Base-by-base conservation (phyloP, 2,113 vertebrate genomes). In the Gila orcuttii region DNA sequence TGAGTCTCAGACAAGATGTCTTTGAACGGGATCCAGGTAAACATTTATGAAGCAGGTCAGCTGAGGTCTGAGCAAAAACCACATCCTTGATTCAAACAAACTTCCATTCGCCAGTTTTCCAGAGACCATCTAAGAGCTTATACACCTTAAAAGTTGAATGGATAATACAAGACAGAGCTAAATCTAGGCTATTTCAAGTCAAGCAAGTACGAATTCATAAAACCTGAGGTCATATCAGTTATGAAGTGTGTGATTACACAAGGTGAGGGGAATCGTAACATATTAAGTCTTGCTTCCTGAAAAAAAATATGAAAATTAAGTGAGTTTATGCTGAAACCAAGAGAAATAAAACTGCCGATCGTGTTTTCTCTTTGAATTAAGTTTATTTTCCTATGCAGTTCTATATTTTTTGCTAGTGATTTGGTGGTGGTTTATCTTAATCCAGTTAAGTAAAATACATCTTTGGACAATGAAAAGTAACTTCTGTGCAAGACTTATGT, bases 21-120 rank as follows among this genome's bases (percentile, higher is more conserved):
- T 60, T 42, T 57, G 55, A 77, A 84, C 50, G 39, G 28, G 79
- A 60, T 47, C 77, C 64, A 60, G 47, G 84, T 69, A 87, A 89
- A 86, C 80, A 71, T 91, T 89, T 59, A 55, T 57, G 55, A 81
- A 88, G 45, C 74, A 87, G 79, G 83, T 55, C 79, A 52, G 55
- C 50, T 66, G 52, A 57, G 36, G 42, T 33, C 62, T 79, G 36
- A 36, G 28, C n/a, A 77, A 12, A 90, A 91, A 89, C 91, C 89
- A 87, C 89, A 87, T 88, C 84, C 90, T 89, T 86, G 88, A 84
- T 47, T 83, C 3, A 89, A 87, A 90, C 84, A 91, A 92, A 93
- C 90, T 47, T 79, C 64, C 45, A 6, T 86, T 84, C 89, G 88
- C 90, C 91, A 90, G 87, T 76, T 91, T 92, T 92, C 91, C 89